Percentiles rank a stretch among this genome's conserved stretches.
Conservation (phyloP, 1,140 invertebrate genomes). For the Lepidurus apus region DNA sequence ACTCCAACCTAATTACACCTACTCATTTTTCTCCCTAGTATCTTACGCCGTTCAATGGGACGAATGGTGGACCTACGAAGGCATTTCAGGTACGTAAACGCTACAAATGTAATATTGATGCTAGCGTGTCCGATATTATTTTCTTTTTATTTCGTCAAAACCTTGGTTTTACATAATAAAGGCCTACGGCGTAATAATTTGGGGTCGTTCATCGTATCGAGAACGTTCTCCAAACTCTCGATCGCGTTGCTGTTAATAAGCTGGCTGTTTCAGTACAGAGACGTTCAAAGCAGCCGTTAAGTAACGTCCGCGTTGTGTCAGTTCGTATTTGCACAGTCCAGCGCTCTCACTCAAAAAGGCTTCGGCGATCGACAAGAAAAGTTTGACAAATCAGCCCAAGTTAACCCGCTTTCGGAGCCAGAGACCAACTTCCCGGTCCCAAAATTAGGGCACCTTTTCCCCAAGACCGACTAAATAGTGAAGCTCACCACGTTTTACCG, state of each 20-base stretch:
- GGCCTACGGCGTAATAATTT: too few relatives aligned
- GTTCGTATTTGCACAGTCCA: neutral
- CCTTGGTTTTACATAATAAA: neutral
- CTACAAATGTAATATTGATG: conserved; percentile 35
- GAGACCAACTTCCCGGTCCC: neutral
- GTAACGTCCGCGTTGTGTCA: neutral
- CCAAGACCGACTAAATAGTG: conserved; percentile 4
- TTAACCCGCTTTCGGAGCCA: neutral
- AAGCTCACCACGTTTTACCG: conserved; percentile 10
- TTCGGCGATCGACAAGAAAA: neutral
- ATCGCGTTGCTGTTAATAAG: too few relatives aligned
- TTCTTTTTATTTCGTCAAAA: conserved; percentile 35
- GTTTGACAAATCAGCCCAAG: neutral
- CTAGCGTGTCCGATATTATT: conserved; percentile 24
- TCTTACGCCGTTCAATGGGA: conserved; percentile 53
- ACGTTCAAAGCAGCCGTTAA: neutral
- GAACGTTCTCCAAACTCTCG: too few relatives aligned
- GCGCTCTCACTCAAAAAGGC: neutral
- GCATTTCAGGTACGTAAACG: conserved; percentile 54
- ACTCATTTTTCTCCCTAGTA: conserved; percentile 35
- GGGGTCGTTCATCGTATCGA: too few relatives aligned
- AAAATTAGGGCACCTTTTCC: neutral
- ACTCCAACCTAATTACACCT: conserved; percentile 15
- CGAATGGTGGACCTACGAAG: conserved; percentile 64
- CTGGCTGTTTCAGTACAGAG: too few relatives aligned